Base-by-base conservation (phyloP, 1,140 invertebrate species). In the Euwallacea fornicatus region DNA sequence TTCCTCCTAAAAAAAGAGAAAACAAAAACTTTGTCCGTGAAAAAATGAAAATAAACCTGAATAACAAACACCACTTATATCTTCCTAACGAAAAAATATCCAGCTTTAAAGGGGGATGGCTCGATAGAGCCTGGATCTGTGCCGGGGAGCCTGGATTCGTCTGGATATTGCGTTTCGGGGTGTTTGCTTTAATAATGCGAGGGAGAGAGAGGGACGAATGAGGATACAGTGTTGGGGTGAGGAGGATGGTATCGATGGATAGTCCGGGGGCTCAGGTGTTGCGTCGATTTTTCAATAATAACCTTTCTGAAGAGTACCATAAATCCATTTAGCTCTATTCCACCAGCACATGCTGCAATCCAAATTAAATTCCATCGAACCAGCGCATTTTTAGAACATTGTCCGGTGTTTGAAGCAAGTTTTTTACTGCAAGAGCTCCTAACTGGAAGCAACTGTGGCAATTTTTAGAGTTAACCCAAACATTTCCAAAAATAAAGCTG, bases 11-110 rank as follows among this genome's bases (percentile, higher is more conserved):
- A 56, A 70, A 70, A 70, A 41, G 42, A 15, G 58, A 55, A 70
- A 64, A 60, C 50, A 70, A 70, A 70, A 70, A 70, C 61, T 70
- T 62, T 64, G 64, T 70, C 61, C 21, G 69, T 62, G 54, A 71
- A 71, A 71, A 71, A 71, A 66, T 71, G 63, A 71, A 71, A 71
- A 71, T 71, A 71, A 71, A 71, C 69, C 69, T 59, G 69, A 70
- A 70, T 66, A 71, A 71, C 69, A 66, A 71, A 71, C 69, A 71
- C 69, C 69, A 71, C 69, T 71, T 71, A 71, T 71, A 71, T 71
- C 55, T 66, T 66, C 33, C 69, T 70, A 65, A 64, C 69, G 69
- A 69, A 65, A 71, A 71, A 71, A 71, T 71, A 71, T 71, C 60
- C 62, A 60, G 44, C 21, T 42, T 42, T 42, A 66, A 72, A 72